Percentiles rank a stretch among this genome's conserved stretches.
These are phyloP conservation scores for Papilio glaucus DNA, from an alignment of 1,140 invertebrate species.

Conservation along the genomic window DNA sequence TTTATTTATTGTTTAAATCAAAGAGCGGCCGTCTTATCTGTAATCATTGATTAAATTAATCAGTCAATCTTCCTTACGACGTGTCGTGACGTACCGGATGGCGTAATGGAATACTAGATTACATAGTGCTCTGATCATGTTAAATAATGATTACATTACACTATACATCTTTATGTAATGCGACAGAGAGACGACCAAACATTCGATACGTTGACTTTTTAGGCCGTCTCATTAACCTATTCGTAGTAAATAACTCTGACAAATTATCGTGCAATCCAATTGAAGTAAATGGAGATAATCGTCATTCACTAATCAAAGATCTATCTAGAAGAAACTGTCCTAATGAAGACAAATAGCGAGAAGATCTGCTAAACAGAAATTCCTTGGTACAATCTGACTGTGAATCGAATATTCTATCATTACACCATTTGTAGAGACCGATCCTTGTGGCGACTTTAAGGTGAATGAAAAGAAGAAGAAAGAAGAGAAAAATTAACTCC, in stretches of 20 bases:
- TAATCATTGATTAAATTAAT: neutral
- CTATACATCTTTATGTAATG: neutral
- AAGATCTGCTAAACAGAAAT: no score
- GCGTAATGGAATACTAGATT: constrained; percentile 1
- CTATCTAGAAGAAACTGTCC: no score
- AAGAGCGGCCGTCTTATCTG: neutral
- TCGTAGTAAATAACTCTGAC: no score
- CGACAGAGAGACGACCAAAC: neutral
- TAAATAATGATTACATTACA: constrained; percentile 1
- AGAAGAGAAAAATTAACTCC: no score
- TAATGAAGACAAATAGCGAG: no score
- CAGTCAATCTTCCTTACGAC: neutral
- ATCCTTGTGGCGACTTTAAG: no score
- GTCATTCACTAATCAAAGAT: no score
- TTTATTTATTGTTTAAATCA: neutral
- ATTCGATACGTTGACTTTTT: neutral
- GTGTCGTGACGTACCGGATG: neutral
- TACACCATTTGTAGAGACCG: no score
- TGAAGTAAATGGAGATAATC: neutral
- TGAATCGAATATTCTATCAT: no score
- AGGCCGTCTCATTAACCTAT: neutral
- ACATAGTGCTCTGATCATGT: neutral
- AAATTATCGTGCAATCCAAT: neutral
- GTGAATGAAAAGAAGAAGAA: no score
- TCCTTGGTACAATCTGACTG: no score